Evolutionary conservation across 2,888 invertebrate species (phyloP), one percentile per base, ranked within the genome.

Genomic region (Conops quadrifasciatus): DNA sequence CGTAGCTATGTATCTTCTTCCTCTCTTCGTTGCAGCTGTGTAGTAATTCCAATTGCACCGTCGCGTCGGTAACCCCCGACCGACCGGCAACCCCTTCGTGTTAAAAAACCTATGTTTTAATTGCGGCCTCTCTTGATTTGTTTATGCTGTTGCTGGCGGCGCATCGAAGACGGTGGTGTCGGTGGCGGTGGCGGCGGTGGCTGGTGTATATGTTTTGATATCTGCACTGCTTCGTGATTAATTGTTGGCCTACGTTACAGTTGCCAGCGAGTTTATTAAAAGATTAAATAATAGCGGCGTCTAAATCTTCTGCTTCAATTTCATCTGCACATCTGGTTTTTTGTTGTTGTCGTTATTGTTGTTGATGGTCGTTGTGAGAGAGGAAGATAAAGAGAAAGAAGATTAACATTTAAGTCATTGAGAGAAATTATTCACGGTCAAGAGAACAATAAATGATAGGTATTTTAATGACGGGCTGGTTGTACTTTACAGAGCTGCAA

Each of bases 271-370:
- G 51, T 68, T 68, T 60, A 68, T 68, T 62, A 68, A 60, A 68
- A 68, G 62, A 68, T 68, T 68, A 62, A 68, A 68, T 60, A 62
- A 68, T 49, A 26, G 36, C 49, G 36, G 60, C 68, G 19, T 60
- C 19, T 51, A 21, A 68, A 68, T 68, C 53, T 45, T 26, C 26
- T 19, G 60, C 58, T 45, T 26, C 26, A 58, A 56, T 24, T 58
- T 15, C 56, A 24, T 36, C 47, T 49, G 28, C 21, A 26, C 60
- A 59, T 26, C 30, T 67, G n/a, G n/a, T n/a, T n/a, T 9, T 24
- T 15, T n/a, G 16, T 19, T 21, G 13, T 45, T 16, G 47, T 1
- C n/a, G 16, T 5, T 15, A n/a, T 60, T 36, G 5, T 60, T 60
- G 1, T 36, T 19, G 60, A 7, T 16, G 19, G 3, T 15, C 11